Percentiles rank a stretch among this genome's conserved stretches.
Evolutionary conservation across 2,113 vertebrate species (phyloP).

Genomic region (Boleophthalmus pectinirostris): DNA sequence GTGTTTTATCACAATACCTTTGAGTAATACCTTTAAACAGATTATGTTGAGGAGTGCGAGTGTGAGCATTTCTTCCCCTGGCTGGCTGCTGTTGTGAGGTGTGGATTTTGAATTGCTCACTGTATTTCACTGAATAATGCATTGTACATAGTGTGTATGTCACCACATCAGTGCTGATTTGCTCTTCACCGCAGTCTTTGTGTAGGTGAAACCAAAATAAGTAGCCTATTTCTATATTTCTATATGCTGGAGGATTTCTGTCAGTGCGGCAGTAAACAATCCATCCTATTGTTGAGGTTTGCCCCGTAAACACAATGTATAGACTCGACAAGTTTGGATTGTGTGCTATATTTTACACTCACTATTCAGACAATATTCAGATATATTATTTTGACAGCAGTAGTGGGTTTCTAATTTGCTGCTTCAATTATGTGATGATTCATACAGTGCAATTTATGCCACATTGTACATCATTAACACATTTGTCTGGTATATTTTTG

Average conservation of each 20-base stretch:
- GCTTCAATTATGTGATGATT: no score
- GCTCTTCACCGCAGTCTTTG: constrained; percentile 28
- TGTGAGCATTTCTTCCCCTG: not conserved
- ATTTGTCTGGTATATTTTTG: no score
- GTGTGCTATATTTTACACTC: not conserved
- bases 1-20: not conserved
- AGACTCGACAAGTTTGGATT: not conserved
- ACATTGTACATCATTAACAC: not conserved
- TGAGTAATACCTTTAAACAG: not conserved
- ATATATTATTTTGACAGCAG: not conserved
- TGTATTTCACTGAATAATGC: constrained; percentile 47
- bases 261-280: not conserved
- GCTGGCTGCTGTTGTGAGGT: constrained; percentile 15
- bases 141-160: constrained; percentile 17
- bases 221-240: not conserved
- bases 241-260: not conserved
- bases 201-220: constrained; percentile 32
- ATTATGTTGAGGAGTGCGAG: not conserved
- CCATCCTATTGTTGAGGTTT: not conserved
- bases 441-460: no score
- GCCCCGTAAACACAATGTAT: not conserved
- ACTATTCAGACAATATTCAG: not conserved
- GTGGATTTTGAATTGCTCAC: constrained; percentile 32
- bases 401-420: not conserved
- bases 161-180: constrained; percentile 16